Conservation (phyloP, 2,888 invertebrate genomes). For the Criorhina ranunculi region DNA sequence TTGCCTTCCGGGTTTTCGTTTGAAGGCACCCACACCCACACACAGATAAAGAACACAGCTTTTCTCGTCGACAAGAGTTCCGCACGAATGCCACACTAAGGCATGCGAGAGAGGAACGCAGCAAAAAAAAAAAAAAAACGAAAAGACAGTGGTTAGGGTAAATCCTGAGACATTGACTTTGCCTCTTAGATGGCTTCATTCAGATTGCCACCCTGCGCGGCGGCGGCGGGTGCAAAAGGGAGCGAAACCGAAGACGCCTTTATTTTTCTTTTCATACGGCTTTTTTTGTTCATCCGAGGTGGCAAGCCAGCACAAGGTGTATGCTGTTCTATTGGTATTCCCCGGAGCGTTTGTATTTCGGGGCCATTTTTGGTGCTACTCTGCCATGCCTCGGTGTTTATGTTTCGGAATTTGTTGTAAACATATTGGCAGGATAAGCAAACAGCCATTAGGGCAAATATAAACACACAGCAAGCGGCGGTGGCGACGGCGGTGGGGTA, state of each 20-base stretch:
- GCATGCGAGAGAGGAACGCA: neutral
- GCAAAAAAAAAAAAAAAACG: neutral
- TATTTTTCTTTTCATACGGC: constrained; percentile 39
- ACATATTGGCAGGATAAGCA: constrained; percentile 75
- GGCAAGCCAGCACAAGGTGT: constrained; percentile 29
- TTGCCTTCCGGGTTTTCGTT: constrained; percentile 52
- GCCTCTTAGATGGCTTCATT: constrained; percentile 67
- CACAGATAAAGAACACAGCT: neutral
- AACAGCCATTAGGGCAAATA: constrained; percentile 69
- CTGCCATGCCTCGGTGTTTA: constrained; percentile 63
- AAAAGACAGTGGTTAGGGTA: neutral
- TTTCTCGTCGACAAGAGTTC: constrained; percentile 1
- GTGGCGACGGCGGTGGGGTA: constrained; percentile 18
- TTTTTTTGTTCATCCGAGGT: constrained; percentile 30
- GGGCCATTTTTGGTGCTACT: constrained; percentile 55
- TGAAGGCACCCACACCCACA: constrained; percentile 14
- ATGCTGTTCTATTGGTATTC: constrained; percentile 46
- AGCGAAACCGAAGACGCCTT: neutral
- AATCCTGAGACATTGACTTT: constrained; percentile 49
- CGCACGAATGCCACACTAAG: constrained; percentile 19
- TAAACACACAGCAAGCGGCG: constrained; percentile 48
- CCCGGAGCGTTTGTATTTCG: constrained; percentile 61
- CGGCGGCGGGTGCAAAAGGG: neutral
- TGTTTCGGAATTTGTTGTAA: constrained; percentile 71
- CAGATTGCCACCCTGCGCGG: constrained; percentile 47